Conservation (phyloP, 2,113 vertebrate species). For the Herpailurus yagouaroundi region DNA sequence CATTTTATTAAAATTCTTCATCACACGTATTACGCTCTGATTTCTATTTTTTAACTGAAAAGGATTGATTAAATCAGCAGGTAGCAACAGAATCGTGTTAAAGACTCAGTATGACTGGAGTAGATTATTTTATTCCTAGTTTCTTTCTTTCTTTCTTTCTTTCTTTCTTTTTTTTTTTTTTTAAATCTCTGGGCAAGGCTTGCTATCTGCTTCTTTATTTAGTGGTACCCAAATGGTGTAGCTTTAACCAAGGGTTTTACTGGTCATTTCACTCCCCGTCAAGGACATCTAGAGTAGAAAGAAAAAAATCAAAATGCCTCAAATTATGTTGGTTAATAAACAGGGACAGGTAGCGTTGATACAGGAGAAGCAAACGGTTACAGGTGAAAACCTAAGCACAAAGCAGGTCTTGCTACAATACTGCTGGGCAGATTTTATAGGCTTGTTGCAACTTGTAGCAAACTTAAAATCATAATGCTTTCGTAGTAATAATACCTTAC, state of each 20-base stretch:
- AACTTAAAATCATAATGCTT: conserved; percentile 84
- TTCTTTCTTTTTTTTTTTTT: not conserved
- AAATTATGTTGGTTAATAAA: conserved; percentile 86
- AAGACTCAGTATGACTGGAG: conserved; percentile 85
- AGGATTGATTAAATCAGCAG: conserved; percentile 89
- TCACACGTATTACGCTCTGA: conserved; percentile 81
- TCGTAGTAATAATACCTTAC: conserved; percentile 85
- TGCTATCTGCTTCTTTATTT: conserved; percentile 76
- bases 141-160: conserved; percentile 3
- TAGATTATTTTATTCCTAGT: conserved; percentile 81
- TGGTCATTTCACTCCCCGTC: conserved; percentile 75
- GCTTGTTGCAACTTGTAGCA: conserved; percentile 80
- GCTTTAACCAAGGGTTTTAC: conserved; percentile 62
- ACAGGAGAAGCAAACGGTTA: conserved; percentile 68
- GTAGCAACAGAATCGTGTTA: conserved; percentile 84
- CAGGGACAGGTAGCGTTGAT: conserved; percentile 83
- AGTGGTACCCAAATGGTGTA: conserved; percentile 65
- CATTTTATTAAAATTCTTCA: conserved; percentile 88
- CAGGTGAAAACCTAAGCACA: conserved; percentile 70
- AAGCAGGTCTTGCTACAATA: conserved; percentile 64
- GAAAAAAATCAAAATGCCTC: conserved; percentile 69
- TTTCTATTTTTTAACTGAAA: conserved; percentile 83
- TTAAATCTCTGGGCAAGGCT: conserved; percentile 18
- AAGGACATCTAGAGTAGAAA: conserved; percentile 75
- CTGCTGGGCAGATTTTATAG: conserved; percentile 76